phyloP scores from a whole-genome alignment of 2,113 vertebrate genomes.

The Acanthisitta chloris region DNA sequence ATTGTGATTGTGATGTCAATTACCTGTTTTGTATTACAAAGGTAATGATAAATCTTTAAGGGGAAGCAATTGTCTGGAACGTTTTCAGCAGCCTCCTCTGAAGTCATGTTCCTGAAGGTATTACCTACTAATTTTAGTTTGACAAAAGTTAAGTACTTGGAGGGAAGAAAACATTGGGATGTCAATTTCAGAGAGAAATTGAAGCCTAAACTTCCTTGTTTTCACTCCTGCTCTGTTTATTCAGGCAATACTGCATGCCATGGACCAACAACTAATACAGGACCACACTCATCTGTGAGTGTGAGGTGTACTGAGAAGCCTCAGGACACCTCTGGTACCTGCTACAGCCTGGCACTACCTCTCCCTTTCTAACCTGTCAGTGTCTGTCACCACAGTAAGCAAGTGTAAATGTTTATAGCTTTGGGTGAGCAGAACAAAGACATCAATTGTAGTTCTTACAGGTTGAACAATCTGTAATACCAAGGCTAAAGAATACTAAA shows the following conservation, averaged over 20 bases:
- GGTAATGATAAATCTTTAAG: background rate
- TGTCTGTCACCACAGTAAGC: rapidly evolving
- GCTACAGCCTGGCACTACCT: background rate
- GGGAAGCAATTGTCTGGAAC: background rate
- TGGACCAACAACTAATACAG: background rate
- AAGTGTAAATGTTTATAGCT: background rate
- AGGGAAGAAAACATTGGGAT: background rate
- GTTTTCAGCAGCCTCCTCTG: background rate
- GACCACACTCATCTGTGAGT: rapidly evolving
- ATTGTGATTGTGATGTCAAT: too few relatives aligned
- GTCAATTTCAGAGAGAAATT: background rate
- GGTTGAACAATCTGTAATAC: background rate
- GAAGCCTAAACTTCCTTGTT: background rate
- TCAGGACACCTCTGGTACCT: rapidly evolving
- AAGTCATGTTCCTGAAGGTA: background rate
- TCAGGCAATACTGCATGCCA: background rate
- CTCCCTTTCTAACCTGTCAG: background rate
- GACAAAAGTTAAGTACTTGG: background rate
- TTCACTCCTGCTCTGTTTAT: background rate
- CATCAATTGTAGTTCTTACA: background rate
- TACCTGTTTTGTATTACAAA: background rate
- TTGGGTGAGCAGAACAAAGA: background rate
- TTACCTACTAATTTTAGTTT: background rate
- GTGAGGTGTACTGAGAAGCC: rapidly evolving
- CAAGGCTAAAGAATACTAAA: background rate